phyloP scores from a whole-genome alignment of 2,888 invertebrate species.

The Dione vanillae region DNA sequence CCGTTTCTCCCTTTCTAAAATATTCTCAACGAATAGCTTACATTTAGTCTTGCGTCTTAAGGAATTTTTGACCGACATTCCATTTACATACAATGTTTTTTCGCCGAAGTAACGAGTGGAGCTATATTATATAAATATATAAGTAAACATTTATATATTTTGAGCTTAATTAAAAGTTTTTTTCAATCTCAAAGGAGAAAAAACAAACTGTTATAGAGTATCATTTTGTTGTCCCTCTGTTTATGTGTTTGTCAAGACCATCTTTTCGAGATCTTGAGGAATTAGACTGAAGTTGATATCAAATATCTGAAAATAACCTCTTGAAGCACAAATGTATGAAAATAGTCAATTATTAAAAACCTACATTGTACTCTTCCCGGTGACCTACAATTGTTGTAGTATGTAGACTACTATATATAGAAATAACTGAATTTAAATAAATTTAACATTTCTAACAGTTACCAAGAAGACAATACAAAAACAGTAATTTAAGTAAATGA shows the following conservation, averaged over 20 bases:
- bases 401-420: too few relatives aligned
- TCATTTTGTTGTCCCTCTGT: too few relatives aligned
- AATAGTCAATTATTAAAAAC: too few relatives aligned
- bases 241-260: too few relatives aligned
- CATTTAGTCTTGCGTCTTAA: conserved; percentile 32
- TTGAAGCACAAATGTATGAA: too few relatives aligned
- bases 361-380: too few relatives aligned
- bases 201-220: too few relatives aligned
- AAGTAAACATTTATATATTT: not conserved
- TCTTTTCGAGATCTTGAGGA: too few relatives aligned
- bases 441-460: conserved; percentile 24
- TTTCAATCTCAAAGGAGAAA: too few relatives aligned
- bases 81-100: conserved; percentile 16
- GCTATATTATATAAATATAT: not conserved
- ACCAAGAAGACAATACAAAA: conserved; percentile 17
- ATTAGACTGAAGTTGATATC: too few relatives aligned
- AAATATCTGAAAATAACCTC: not conserved
- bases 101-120: not conserved
- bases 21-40: conserved; percentile 37
- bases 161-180: too few relatives aligned
- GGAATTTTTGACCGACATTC: conserved; percentile 21
- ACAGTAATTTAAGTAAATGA: conserved; percentile 11
- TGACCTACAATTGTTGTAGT: too few relatives aligned
- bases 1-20: conserved; percentile 52
- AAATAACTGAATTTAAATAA: conserved; percentile 20